Base-by-base conservation (phyloP, 2,888 invertebrate species). In the Lochmaea capreae region DNA sequence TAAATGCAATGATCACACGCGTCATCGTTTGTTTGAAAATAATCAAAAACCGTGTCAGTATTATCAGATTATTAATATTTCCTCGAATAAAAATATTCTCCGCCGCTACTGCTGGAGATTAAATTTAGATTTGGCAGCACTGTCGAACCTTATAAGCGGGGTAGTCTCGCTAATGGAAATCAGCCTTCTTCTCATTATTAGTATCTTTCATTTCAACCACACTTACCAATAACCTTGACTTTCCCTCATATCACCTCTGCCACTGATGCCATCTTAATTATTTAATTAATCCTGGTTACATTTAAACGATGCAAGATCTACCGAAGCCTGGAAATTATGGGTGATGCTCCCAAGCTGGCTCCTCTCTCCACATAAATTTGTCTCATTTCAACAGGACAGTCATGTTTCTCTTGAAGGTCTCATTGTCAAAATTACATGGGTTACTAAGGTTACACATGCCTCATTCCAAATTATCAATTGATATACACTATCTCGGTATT, bases 271-370 rank as follows among this genome's bases (percentile, higher is more conserved):
- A 76, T 76, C 79, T 77, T 78, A 77, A 77, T 78, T 77, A 75
- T 73, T 77, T 76, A 78, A 79, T 79, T 79, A 79, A 76, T 79
- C 74, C 77, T 77, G 78, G 78, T 76, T 79, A 78, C 77, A 79
- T 79, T 79, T 78, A 78, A 77, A 76, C 77, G 73, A 77, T 78
- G 77, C 78, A 78, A 79, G 76, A 79, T 78, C 76, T 73, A 79
- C 74, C 77, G 75, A 74, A 75, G 73, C 75, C 72, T 76, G 77
- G 77, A 77, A 79, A 78, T 79, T 79, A 79, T 77, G 73, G 73
- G 72, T 74, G 77, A 78, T 76, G 77, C 77, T 76, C 74, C 76
- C 77, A 74, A 78, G 72, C 77, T 76, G 73, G 67, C 70, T 77
- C 73, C 67, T 69, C 73, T 65, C 67, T 69, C 69, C 63, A 74